phyloP scores from a whole-genome alignment of 2,113 vertebrate genomes.

The Serilophus lunatus region DNA sequence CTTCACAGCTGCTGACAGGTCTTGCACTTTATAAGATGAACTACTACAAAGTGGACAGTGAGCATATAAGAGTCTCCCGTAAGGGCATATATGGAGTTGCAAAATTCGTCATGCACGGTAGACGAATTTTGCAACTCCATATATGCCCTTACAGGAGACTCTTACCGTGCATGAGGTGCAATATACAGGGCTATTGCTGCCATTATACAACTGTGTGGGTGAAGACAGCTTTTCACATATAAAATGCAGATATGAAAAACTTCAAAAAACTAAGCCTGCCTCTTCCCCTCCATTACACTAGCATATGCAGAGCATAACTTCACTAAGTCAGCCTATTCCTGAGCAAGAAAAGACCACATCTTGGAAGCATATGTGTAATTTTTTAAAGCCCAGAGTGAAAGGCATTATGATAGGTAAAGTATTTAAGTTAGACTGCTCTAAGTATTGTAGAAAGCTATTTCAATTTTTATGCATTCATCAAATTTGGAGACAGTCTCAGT shows the following conservation, averaged over 20 bases:
- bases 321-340: background rate
- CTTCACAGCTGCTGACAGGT: constrained; percentile 41
- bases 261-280: background rate
- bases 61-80: background rate
- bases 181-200: background rate
- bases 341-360: background rate
- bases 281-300: background rate
- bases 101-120: too few species aligned
- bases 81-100: background rate
- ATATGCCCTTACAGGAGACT: too few species aligned
- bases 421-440: background rate
- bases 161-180: fast-evolving
- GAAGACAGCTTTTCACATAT: background rate
- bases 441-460: background rate
- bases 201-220: background rate
- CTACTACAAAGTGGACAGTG: background rate
- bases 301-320: background rate
- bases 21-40: constrained; percentile 18
- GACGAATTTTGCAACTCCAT: too few species aligned
- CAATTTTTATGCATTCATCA: background rate
- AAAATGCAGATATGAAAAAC: background rate
- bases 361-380: background rate
- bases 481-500: background rate
- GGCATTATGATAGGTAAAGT: background rate
- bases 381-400: background rate